A percentile compares a stretch with the other conserved stretches of the same genome.
phyloP scores from a whole-genome alignment of 2,797 vertebrate species.

The Mormyrus hasselquistii region DNA sequence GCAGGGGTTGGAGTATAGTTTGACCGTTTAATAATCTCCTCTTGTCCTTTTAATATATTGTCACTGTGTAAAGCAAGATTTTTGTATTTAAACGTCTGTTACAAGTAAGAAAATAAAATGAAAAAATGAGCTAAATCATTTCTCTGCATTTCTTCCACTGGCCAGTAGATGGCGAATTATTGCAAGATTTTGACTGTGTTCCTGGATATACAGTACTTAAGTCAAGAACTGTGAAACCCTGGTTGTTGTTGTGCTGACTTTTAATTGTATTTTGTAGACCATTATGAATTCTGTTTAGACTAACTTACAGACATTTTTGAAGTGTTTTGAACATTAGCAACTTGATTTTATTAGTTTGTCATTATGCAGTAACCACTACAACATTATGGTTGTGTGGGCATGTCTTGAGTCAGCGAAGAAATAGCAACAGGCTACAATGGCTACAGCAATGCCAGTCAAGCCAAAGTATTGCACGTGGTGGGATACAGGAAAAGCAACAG shows the following conservation, averaged over 20 bases:
- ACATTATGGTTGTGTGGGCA: neutral
- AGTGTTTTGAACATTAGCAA: neutral
- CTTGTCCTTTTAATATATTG: neutral
- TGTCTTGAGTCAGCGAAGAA: neutral
- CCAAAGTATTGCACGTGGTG: neutral
- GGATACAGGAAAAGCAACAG: neutral
- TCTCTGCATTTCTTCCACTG: neutral
- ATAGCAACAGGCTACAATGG: neutral
- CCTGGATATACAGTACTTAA: neutral
- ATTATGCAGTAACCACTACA: neutral
- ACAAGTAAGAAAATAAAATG: neutral
- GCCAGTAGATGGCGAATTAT: neutral
- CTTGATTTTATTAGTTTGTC: neutral
- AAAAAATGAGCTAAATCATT: neutral
- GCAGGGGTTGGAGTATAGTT: neutral
- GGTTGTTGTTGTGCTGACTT: neutral
- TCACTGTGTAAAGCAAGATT: neutral
- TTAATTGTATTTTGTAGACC: neutral
- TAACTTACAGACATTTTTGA: neutral
- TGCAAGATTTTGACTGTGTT: neutral
- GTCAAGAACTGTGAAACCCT: neutral
- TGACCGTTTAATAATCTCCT: neutral
- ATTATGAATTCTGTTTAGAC: neutral
- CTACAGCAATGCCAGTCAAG: neutral
- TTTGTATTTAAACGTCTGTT: neutral